Evolutionary conservation across 2,888 invertebrate species (phyloP), one percentile per base, ranked within the genome.

Genomic region (Pantelozetes paolii): DNA sequence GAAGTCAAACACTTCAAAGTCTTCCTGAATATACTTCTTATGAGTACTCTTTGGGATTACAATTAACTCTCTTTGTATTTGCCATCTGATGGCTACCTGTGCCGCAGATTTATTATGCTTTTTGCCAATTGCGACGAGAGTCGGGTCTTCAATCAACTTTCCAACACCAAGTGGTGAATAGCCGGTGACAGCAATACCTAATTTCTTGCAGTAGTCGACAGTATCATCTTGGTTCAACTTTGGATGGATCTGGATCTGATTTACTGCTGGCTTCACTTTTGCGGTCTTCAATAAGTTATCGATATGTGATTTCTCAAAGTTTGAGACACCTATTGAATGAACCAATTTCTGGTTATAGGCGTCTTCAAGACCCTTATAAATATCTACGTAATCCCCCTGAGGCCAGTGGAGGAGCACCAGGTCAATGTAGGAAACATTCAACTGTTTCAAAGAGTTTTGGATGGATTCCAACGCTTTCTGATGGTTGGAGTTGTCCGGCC

Each of bases 41-140:
- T 86, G 91, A 20, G 91, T 89, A 0, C 92, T 91, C 82, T 93
- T 94, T 0, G 93, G 92, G 77, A 93, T 91, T 48, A 89, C 89
- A 54, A 90, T 86, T 76, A 87, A 85, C 0, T 87, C 89, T 54
- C 89, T 86, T 79, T 92, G 89, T 71, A 86, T 84, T 71, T 86
- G 85, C 81, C 81, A 88, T 81, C 89, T 86, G 50, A 91, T 84
- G 30, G 90, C 84, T 1, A 79, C 76, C 82, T 91, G 91, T 0
- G 89, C 87, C 0, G 87, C 80, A 1, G 85, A 85, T 82, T 90
- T 91, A 0, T 84, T 84, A 79, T 89, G 86, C 78, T 88, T 89
- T 0, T 85, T 84, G 0, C 87, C 90, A 71, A 92, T 85, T 26
- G 81, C 81, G 76, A 86, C 83, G 1, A 92, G 83, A 77, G 84